These are phyloP conservation scores for Hestina assimilis DNA, from an alignment of 1,140 invertebrate genomes.

Conservation along the genomic window DNA sequence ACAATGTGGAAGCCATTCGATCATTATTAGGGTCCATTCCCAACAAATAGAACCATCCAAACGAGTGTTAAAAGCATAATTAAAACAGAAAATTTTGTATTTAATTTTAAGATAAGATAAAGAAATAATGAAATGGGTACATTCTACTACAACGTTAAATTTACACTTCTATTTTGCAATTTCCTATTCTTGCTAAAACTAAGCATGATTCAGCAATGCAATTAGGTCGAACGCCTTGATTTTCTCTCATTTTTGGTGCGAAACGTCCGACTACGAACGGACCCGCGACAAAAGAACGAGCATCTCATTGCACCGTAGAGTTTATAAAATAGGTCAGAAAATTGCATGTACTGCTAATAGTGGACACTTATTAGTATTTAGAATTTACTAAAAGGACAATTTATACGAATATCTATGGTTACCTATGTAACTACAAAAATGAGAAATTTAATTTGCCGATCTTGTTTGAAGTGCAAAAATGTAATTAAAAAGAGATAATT, in stretches of 20 bases:
- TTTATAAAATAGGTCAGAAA: constrained; percentile 16
- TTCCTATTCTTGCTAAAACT: constrained; percentile 21
- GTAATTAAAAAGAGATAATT: no score
- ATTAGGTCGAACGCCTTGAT: constrained; percentile 31
- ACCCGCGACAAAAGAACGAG: constrained; percentile 26
- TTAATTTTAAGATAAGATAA: no score
- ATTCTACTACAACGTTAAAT: not conserved
- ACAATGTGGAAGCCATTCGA: no score
- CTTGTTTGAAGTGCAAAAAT: no score
- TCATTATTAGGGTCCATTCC: no score
- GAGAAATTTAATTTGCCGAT: not conserved
- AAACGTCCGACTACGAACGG: constrained; percentile 13
- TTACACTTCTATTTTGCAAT: constrained; percentile 3
- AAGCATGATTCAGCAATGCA: constrained; percentile 25
- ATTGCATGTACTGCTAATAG: constrained; percentile 13
- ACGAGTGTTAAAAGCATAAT: no score
- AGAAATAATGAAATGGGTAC: not conserved
- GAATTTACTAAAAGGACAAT: constrained; percentile 6
- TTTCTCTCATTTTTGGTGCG: constrained; percentile 29
- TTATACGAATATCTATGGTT: not conserved
- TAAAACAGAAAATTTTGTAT: no score
- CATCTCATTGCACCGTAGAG: constrained; percentile 10
- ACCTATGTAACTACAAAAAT: not conserved
- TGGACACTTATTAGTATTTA: constrained; percentile 14
- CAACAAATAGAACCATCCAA: no score